Evolutionary conservation across 2,888 invertebrate species (phyloP), one percentile per base, ranked within the genome.

Genomic region (Scaptomyza polygonia): DNA sequence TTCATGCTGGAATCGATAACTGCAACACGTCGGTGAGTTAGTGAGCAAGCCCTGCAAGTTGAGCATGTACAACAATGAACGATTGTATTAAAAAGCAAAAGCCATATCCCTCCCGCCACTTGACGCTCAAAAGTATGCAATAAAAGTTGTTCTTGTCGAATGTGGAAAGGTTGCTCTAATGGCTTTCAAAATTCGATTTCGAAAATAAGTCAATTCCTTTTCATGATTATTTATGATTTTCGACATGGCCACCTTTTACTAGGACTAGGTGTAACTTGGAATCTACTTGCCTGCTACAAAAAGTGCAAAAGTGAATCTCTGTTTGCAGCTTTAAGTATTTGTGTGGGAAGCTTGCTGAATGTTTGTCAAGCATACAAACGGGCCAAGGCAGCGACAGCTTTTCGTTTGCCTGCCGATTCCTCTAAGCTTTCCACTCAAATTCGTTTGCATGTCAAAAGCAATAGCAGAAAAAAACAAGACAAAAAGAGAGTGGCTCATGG

Each of bases 61-160:
- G 63, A 80, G 70, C 69, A 54, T 66, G 68, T 79, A 65, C 61
- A 71, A 83, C 77, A 86, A 86, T 88, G 67, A 79, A 42, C 73
- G 85, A 66, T 84, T 67, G 65, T 61, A 62, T 64, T 64, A 54
- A 48, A 55, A 61, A 16, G 57, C 53, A 25, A 25, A 67, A 51
- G 77, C 54, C 16, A 16, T 18, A 40, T 2, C 49, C 16, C 18
- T 12, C n/a, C 25, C 18, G 21, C 27, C 25, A 40, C 32, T 55
- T 39, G 34, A 30, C 11, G 39, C 18, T 32, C 27, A 42, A 25
- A 53, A 53, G 25, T 25, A 5, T 25, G 25, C 25, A 25, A 25
- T 25, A 25, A 25, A 25, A 25, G 21, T 21, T 3, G 21, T 21
- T 21, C 21, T 3, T 21, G 21, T 1, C 4, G 21, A 25, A 25